Conservation (phyloP, 2,113 vertebrate genomes). For the Cyphomyrus plagiostoma region DNA sequence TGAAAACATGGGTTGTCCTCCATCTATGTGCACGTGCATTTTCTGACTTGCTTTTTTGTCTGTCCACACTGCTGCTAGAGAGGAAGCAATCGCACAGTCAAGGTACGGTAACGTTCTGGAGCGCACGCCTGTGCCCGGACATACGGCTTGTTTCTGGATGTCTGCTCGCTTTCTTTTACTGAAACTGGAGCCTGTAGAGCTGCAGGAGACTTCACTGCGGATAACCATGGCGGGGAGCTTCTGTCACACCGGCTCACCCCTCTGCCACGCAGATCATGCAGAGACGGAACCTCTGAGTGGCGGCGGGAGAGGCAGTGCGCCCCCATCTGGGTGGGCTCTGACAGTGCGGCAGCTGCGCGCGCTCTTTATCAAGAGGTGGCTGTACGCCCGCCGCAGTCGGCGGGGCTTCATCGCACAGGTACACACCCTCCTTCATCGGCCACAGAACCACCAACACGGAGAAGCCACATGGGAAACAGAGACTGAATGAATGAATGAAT, state of each 20-base stretch:
- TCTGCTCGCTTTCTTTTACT: not conserved
- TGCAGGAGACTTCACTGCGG: not conserved
- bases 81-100: slow-evolving; percentile 47
- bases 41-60: slow-evolving; percentile 29
- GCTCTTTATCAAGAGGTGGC: slow-evolving; percentile 75
- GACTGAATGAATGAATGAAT: not conserved
- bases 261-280: slow-evolving; percentile 42
- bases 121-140: not conserved
- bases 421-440: not conserved
- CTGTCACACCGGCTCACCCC: not conserved
- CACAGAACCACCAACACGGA: not conserved
- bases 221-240: not conserved
- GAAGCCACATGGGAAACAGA: not conserved
- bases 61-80: slow-evolving; percentile 53
- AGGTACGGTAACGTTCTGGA: slow-evolving; percentile 43
- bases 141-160: not conserved
- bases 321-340: slow-evolving; percentile 58
- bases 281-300: slow-evolving; percentile 63
- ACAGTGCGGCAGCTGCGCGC: slow-evolving; percentile 73
- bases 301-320: slow-evolving; percentile 27
- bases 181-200: not conserved
- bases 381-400: slow-evolving; percentile 70
- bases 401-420: slow-evolving; percentile 78
- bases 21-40: not conserved
- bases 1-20: not conserved